A percentile compares a stretch with the other conserved stretches of the same genome.
phyloP scores from a whole-genome alignment of 2,797 vertebrate species.

The Ptychadena robeensis region DNA sequence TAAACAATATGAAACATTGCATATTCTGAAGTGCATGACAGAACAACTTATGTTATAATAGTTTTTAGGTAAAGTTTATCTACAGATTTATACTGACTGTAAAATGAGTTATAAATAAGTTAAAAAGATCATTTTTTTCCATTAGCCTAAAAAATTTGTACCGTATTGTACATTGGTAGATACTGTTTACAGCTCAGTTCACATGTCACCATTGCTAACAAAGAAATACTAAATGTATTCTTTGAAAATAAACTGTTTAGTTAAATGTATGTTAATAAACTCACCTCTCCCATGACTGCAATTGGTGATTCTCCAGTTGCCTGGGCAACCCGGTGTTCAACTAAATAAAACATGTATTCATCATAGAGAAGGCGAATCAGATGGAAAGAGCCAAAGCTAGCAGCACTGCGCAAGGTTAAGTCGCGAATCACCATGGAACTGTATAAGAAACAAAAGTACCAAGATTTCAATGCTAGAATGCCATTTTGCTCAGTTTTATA shows the following conservation, averaged over 20 bases:
- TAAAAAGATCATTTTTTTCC: background rate
- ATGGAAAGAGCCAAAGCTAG: conserved; percentile 84
- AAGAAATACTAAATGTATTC: background rate
- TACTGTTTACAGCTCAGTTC: no score
- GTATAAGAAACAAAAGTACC: conserved; percentile 66
- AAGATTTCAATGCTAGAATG: background rate
- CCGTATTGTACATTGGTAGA: no score
- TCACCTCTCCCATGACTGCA: conserved; percentile 83
- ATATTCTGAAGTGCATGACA: background rate
- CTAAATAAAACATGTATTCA: conserved; percentile 84
- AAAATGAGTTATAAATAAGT: background rate
- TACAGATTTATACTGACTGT: background rate
- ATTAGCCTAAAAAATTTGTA: background rate
- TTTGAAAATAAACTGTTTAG: background rate
- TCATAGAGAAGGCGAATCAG: conserved; percentile 83
- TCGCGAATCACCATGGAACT: conserved; percentile 85
- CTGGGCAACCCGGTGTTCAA: conserved; percentile 82
- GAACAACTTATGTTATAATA: background rate
- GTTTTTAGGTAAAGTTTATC: background rate
- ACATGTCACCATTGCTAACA: background rate
- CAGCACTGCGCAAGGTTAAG: conserved; percentile 82
- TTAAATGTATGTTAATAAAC: conserved; percentile 52
- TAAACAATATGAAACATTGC: background rate
- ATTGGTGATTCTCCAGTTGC: conserved; percentile 82
- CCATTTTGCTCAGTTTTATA: background rate